A percentile compares a stretch with the other conserved stretches of the same genome.
These are phyloP conservation scores for Rhinatrema bivittatum DNA, from an alignment of 2,797 vertebrate species.

Conservation along the genomic window DNA sequence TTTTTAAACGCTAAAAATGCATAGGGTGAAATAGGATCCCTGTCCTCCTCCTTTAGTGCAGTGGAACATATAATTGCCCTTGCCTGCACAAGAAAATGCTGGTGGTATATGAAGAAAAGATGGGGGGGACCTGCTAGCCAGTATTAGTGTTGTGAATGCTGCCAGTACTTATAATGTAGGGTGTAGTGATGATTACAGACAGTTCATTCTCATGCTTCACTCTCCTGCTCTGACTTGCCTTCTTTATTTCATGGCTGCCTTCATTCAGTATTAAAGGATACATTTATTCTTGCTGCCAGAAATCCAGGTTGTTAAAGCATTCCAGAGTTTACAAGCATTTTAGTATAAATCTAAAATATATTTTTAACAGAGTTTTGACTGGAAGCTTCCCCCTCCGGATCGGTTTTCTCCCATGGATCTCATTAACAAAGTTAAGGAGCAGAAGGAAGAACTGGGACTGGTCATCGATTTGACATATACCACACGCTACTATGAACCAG, in stretches of 20 bases:
- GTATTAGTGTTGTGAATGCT: neutral
- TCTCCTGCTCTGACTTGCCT: rapidly evolving
- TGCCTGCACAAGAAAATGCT: too few species aligned
- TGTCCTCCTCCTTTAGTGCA: too few species aligned
- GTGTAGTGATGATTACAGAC: neutral
- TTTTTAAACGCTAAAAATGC: too few species aligned
- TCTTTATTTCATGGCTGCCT: rapidly evolving
- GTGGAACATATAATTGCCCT: too few species aligned
- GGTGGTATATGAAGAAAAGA: too few species aligned
- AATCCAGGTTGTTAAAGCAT: neutral
- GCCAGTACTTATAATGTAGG: neutral
- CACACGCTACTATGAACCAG: conserved; percentile 67
- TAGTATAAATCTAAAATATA: rapidly evolving
- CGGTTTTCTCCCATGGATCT: conserved; percentile 73
- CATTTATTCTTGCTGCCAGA: neutral
- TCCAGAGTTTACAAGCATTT: rapidly evolving
- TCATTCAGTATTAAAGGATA: neutral
- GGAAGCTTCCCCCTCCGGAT: conserved; percentile 38
- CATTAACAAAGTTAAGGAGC: conserved; percentile 47
- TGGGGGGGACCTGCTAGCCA: too few species aligned
- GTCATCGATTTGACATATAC: conserved; percentile 86
- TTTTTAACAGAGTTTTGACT: conserved; percentile 50
- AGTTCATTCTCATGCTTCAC: neutral
- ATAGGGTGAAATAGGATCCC: too few species aligned
- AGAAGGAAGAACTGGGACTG: conserved; percentile 73